These are phyloP conservation scores for Blastomussa wellsi DNA, from an alignment of 92 coral and sea anemone genomes.

Conservation along the genomic window DNA sequence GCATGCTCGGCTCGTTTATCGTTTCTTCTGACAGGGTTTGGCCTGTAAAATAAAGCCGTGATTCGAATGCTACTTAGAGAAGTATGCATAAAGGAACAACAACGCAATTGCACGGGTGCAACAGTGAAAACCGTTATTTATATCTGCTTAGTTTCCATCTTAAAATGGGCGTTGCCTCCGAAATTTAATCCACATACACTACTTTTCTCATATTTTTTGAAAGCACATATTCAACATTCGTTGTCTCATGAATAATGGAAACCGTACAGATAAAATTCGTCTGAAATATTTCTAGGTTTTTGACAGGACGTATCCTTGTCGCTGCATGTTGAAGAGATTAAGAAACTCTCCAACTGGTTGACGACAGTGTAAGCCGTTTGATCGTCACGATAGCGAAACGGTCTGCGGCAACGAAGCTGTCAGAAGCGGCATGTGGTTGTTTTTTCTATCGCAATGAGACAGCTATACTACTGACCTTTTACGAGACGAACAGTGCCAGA, in stretches of 20 bases:
- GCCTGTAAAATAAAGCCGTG: constrained; percentile 47
- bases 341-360: background rate
- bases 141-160: no score
- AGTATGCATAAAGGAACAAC: background rate
- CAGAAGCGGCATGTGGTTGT: background rate
- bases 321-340: background rate
- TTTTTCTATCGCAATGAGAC: background rate
- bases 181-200: no score
- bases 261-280: background rate
- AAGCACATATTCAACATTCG: background rate
- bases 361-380: background rate
- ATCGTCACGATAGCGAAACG: background rate
- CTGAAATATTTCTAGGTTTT: background rate
- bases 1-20: constrained; percentile 71
- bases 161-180: no score
- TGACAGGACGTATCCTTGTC: background rate
- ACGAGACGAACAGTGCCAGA: constrained; percentile 73
- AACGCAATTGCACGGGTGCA: background rate
- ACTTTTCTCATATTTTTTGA: no score
- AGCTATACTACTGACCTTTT: constrained; percentile 60
- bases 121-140: no score
- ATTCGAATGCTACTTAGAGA: background rate
- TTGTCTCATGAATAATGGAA: background rate
- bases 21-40: constrained; percentile 59
- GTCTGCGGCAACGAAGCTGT: background rate